These are phyloP conservation scores for Rhinichthys klamathensis DNA, from an alignment of 2,113 vertebrate species.

Conservation along the genomic window DNA sequence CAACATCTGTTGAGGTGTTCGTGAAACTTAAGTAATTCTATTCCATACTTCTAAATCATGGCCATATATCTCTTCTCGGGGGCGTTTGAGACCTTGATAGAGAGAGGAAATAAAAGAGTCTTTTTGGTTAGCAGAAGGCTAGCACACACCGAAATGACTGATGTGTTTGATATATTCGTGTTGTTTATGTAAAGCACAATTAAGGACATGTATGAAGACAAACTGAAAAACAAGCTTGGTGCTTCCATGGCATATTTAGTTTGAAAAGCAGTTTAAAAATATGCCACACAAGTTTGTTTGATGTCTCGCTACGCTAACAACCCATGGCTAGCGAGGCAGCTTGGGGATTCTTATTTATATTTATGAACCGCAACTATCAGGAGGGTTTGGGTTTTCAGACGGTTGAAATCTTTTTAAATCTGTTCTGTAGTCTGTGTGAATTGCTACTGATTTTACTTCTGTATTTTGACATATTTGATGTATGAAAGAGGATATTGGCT, in stretches of 20 bases:
- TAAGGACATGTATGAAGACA: not conserved
- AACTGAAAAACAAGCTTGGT: not conserved
- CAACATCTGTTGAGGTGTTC: slow-evolving; percentile 29
- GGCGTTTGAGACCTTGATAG: not conserved
- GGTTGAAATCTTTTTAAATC: not conserved
- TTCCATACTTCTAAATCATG: slow-evolving; percentile 7
- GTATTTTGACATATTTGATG: slow-evolving; percentile 2
- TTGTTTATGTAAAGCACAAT: slow-evolving; percentile 32
- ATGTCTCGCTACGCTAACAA: not conserved
- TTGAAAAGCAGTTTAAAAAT: not conserved
- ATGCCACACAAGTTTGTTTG: slow-evolving; percentile 9
- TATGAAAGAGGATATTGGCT: not conserved
- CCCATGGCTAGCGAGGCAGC: not conserved
- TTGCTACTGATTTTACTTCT: not conserved
- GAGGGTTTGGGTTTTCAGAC: not conserved
- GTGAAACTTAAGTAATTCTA: slow-evolving; percentile 18
- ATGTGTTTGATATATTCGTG: not conserved
- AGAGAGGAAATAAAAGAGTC: not conserved
- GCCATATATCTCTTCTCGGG: not conserved
- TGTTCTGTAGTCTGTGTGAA: not conserved
- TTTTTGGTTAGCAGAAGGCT: not conserved
- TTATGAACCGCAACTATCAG: slow-evolving; percentile 14
- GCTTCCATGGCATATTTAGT: not conserved
- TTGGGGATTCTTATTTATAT: slow-evolving; percentile 13
- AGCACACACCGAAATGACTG: not conserved